Conservation (phyloP, 1,140 invertebrate genomes). For the Zaprionus inermis region DNA sequence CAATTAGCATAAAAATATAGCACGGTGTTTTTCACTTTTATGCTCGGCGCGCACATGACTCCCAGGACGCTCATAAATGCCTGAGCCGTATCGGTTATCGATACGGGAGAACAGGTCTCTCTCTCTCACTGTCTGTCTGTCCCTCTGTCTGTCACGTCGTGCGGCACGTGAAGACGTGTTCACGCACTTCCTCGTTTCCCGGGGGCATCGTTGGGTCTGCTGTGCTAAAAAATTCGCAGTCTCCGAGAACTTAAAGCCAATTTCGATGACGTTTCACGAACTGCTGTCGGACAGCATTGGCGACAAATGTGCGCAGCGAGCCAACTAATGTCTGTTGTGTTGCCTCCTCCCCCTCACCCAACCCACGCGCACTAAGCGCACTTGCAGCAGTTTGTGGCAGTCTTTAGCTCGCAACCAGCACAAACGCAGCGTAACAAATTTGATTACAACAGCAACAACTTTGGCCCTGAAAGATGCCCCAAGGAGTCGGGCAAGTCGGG, state of each 20-base stretch:
- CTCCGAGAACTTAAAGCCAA: slow-evolving; percentile 46
- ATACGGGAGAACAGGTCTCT: slow-evolving; percentile 4
- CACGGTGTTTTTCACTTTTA: slow-evolving; percentile 39
- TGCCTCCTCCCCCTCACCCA: not conserved
- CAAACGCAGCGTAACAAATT: slow-evolving; percentile 74
- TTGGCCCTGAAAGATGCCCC: slow-evolving; percentile 48
- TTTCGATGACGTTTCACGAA: slow-evolving; percentile 28
- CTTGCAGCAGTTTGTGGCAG: slow-evolving; percentile 37
- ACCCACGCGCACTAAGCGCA: not conserved
- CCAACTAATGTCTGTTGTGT: slow-evolving; percentile 40
- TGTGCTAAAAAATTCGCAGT: not conserved
- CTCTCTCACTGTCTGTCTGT: not conserved
- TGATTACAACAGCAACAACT: slow-evolving; percentile 62
- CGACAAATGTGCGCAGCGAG: slow-evolving; percentile 72
- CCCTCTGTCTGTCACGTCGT: not conserved
- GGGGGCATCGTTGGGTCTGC: slow-evolving; percentile 30
- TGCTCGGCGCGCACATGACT: slow-evolving; percentile 33
- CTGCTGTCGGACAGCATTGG: slow-evolving; percentile 34
- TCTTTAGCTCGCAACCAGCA: slow-evolving; percentile 15
- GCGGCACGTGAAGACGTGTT: slow-evolving; percentile 8
- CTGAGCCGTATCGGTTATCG: slow-evolving; percentile 35
- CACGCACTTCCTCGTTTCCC: slow-evolving; percentile 26
- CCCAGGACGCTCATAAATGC: slow-evolving; percentile 64
- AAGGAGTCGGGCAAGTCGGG: slow-evolving; percentile 40
- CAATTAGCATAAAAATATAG: slow-evolving; percentile 82